Conservation (phyloP, 2,113 vertebrate species). For the Entosphenus tridentatus region DNA sequence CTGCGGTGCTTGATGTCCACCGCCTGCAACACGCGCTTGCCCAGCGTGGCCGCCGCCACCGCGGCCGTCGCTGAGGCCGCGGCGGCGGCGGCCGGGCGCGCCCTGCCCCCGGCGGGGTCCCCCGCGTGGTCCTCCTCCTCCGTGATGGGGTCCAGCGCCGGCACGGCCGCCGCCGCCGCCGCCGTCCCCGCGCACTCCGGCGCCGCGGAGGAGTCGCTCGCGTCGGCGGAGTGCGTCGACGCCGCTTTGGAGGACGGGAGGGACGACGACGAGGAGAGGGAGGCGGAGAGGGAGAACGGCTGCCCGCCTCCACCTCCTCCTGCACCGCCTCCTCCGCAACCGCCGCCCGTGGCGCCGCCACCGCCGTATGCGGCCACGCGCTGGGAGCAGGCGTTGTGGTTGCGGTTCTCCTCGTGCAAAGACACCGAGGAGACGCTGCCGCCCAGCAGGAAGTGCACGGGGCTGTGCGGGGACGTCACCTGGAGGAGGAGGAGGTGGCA, state of each 20-base stretch:
- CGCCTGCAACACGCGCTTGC: neutral
- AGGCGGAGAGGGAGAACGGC: too few relatives aligned
- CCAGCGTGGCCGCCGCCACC: neutral
- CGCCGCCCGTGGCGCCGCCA: neutral
- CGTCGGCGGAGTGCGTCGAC: constrained; percentile 10
- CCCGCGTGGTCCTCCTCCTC: constrained; percentile 86
- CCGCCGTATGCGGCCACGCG: neutral
- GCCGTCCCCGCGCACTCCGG: constrained; percentile 38
- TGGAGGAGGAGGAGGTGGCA: too few relatives aligned
- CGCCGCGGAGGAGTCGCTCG: constrained; percentile 27
- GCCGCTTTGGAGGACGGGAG: constrained; percentile 23
- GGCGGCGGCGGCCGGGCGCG: neutral
- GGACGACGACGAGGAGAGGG: too few relatives aligned
- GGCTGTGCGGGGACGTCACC: constrained; percentile 32
- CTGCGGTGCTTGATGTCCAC: constrained; percentile 15
- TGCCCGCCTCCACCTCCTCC: neutral
- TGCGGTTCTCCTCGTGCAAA: constrained; percentile 17
- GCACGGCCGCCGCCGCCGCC: constrained; percentile 37
- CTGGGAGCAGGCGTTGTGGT: constrained; percentile 3
- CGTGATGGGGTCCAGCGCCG: constrained; percentile 67
- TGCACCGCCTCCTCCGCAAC: neutral
- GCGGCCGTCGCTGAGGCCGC: neutral
- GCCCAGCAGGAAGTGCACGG: constrained; percentile 32
- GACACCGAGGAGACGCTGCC: constrained; percentile 30
- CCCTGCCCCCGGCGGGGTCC: constrained; percentile 17